A percentile compares a stretch with the other conserved stretches of the same genome.
phyloP scores from a whole-genome alignment of 2,888 invertebrate genomes.

The Altica lythri region DNA sequence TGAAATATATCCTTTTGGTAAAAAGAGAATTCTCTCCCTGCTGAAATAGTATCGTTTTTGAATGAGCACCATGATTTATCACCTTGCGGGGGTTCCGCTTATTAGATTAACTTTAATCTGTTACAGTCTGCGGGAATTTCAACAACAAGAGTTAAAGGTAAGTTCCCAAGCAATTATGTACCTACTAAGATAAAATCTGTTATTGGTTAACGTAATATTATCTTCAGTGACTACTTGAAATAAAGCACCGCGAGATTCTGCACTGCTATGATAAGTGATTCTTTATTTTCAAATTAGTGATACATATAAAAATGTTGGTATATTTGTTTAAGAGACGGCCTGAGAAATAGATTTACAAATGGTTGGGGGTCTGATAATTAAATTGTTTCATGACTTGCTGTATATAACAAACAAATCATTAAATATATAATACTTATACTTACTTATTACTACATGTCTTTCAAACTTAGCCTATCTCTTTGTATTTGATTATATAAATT shows the following conservation, averaged over 20 bases:
- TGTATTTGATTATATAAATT: too few species aligned
- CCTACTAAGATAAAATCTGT: conserved; percentile 46
- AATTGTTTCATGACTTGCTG: conserved; percentile 8
- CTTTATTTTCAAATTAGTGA: conserved; percentile 19
- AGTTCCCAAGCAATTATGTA: conserved; percentile 50
- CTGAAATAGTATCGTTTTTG: conserved; percentile 33
- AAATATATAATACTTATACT: too few species aligned
- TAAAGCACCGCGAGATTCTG: conserved; percentile 4
- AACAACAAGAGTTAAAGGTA: conserved; percentile 40
- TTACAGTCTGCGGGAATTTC: conserved; percentile 46
- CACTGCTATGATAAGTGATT: conserved; percentile 18
- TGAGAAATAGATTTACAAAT: conserved; percentile 17
- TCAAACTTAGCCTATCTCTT: too few species aligned
- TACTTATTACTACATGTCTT: too few species aligned
- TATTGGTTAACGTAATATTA: conserved; percentile 27
- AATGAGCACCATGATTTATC: conserved; percentile 43
- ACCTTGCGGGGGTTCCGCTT: conserved; percentile 49
- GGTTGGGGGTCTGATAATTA: conserved; percentile 16
- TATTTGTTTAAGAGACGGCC: conserved; percentile 21
- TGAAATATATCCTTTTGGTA: conserved; percentile 22
- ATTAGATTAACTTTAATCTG: conserved; percentile 53
- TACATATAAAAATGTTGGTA: conserved; percentile 14
- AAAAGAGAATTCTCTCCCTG: conserved; percentile 16
- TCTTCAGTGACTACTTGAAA: conserved; percentile 11
- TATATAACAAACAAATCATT: neutral